A percentile compares a stretch with the other conserved stretches of the same genome.
These are phyloP conservation scores for Lutjanus erythropterus DNA, from an alignment of 2,113 vertebrate genomes.

Conservation along the genomic window DNA sequence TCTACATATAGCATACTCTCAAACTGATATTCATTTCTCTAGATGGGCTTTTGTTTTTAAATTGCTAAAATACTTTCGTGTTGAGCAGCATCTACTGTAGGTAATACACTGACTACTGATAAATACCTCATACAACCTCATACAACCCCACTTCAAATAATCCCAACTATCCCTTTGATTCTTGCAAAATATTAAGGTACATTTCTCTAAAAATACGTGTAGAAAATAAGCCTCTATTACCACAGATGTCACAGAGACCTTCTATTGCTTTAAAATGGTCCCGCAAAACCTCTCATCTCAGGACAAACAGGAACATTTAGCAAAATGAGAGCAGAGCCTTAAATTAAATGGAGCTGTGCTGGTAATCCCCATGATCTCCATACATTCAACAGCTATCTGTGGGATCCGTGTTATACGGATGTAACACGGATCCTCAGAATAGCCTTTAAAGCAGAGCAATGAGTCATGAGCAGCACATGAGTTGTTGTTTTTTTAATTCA, in stretches of 20 bases:
- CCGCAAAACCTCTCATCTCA: conserved; percentile 19
- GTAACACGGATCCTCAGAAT: background rate
- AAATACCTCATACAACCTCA: too few species aligned
- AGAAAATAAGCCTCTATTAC: conserved; percentile 17
- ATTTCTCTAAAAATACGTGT: background rate
- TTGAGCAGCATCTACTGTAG: too few species aligned
- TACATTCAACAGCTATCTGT: conserved; percentile 7
- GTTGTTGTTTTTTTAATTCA: conserved; percentile 44
- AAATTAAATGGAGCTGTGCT: conserved; percentile 29
- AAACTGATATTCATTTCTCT: too few species aligned
- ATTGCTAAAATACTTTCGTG: too few species aligned
- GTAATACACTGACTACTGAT: too few species aligned
- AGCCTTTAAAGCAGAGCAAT: conserved; percentile 42
- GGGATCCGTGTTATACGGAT: background rate
- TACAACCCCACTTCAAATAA: too few species aligned
- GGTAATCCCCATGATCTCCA: conserved; percentile 52
- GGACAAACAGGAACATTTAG: conserved; percentile 26
- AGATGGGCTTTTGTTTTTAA: too few species aligned
- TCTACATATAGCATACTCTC: too few species aligned
- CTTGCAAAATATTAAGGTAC: background rate
- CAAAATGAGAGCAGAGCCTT: conserved; percentile 21
- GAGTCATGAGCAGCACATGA: conserved; percentile 44
- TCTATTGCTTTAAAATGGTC: background rate
- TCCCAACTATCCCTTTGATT: too few species aligned
- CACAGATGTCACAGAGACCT: conserved; percentile 32